Evolutionary conservation across 1,140 invertebrate species (phyloP), one percentile per base, ranked within the genome.

Genomic region (Aphidius gifuensis): DNA sequence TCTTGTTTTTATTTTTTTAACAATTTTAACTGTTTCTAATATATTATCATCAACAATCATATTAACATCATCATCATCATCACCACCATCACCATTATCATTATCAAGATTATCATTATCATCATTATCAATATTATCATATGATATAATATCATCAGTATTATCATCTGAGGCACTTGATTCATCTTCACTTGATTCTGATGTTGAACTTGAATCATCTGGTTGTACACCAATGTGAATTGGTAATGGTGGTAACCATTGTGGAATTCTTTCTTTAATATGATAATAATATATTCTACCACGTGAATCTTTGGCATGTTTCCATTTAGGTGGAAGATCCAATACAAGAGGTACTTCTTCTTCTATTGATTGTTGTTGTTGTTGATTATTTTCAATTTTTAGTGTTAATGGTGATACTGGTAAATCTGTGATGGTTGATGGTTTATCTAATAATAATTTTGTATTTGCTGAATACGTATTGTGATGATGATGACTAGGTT

Each of bases 281-380:
- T 97, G 93, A 78, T 96, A 98, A 80, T 96, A 98, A 76, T 97
- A 98, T 0, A 87, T 85, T 62, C 92, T 82, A 3, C 94, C 94
- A 49, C 92, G 87, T 21, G 83, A 72, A 76, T 96, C 93, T 50
- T 86, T 85, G 0, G 91, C 89, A 69, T 87, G 90, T 70, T 92
- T 91, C 94, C 95, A 98, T 72, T 90, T 87, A 0, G 90, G 89
- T 5, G 94, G 94, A 49, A 97, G 74, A 69, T 89, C 87, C 0
- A 85, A 78, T 0, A 84, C 77, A 0, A 87, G 87, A 61, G 81
- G 66, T 61, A 64, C 53, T 44, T 62, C 62, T 16, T 62, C 64
- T 16, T 60, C 65, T 9, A 49, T n/a, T 47, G 62, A 16, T 16
- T 16, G 16, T 23, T 53, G 50, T 57, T 21, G 50, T 53, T 32